These are phyloP conservation scores for Oceanodroma leucorhoa DNA, from an alignment of 2,797 vertebrate species.

Conservation along the genomic window DNA sequence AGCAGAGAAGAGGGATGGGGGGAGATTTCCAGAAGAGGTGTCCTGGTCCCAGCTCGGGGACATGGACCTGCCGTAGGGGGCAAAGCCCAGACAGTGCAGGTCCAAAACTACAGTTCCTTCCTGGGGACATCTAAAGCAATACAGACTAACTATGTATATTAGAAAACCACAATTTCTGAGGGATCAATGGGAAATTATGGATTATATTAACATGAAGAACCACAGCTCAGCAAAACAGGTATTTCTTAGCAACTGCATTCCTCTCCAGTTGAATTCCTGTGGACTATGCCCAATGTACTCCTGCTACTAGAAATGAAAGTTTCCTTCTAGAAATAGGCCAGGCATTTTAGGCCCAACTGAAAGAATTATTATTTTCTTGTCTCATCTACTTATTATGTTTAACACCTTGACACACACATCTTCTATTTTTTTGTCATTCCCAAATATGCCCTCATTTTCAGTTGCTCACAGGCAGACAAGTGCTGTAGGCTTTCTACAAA, in stretches of 20 bases:
- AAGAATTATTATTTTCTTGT: neutral
- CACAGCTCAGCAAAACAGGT: neutral
- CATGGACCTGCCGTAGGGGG: accelerated
- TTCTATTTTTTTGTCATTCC: neutral
- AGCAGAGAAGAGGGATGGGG: neutral
- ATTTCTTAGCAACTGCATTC: neutral
- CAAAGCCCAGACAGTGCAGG: neutral
- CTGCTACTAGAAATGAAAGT: neutral
- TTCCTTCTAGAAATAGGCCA: neutral
- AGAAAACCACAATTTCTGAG: neutral
- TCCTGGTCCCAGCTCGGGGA: neutral
- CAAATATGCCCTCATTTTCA: neutral
- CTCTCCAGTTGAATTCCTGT: neutral
- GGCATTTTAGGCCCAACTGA: neutral
- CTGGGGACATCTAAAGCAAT: neutral
- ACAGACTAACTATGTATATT: neutral
- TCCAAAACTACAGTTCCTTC: neutral
- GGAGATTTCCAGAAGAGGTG: neutral
- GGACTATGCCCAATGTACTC: neutral
- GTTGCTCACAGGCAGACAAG: neutral
- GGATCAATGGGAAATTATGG: neutral
- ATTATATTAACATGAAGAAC: neutral
- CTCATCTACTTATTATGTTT: neutral
- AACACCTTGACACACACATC: accelerated
- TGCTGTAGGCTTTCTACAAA: neutral